Evolutionary conservation across 2,888 invertebrate species (phyloP).

Genomic region (Limenitis camilla): DNA sequence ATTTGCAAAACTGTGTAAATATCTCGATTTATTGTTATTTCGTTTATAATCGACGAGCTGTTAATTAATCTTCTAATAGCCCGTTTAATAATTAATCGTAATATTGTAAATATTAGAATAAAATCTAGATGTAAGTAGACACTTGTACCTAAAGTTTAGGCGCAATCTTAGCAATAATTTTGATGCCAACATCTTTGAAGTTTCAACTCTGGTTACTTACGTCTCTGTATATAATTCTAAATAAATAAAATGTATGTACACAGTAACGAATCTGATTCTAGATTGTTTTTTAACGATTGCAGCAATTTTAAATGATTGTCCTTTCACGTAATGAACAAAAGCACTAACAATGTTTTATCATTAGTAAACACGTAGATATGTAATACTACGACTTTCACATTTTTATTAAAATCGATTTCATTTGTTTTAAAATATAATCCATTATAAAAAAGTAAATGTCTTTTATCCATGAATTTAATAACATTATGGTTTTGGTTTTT

Average conservation of each 20-base stretch:
- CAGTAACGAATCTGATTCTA: conserved; percentile 17
- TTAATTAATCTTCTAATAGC: conserved; percentile 45
- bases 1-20: conserved; percentile 70
- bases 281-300: conserved; percentile 1
- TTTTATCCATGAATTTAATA: no score
- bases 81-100: conserved; percentile 54
- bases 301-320: no score
- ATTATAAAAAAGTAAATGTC: no score
- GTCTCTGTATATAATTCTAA: conserved; percentile 53
- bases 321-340: no score
- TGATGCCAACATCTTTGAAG: conserved; percentile 65
- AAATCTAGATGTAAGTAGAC: conserved; percentile 62
- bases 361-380: no score
- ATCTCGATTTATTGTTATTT: conserved; percentile 71
- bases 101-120: conserved; percentile 67
- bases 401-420: no score
- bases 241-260: conserved; percentile 14
- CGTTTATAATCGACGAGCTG: conserved; percentile 60
- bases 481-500: no score
- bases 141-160: conserved; percentile 65
- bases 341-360: no score
- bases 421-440: no score
- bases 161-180: conserved; percentile 68
- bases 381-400: no score
- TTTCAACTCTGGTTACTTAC: conserved; percentile 50